These are phyloP conservation scores for Centropristis striata DNA, from an alignment of 2,113 vertebrate species.

Conservation along the genomic window DNA sequence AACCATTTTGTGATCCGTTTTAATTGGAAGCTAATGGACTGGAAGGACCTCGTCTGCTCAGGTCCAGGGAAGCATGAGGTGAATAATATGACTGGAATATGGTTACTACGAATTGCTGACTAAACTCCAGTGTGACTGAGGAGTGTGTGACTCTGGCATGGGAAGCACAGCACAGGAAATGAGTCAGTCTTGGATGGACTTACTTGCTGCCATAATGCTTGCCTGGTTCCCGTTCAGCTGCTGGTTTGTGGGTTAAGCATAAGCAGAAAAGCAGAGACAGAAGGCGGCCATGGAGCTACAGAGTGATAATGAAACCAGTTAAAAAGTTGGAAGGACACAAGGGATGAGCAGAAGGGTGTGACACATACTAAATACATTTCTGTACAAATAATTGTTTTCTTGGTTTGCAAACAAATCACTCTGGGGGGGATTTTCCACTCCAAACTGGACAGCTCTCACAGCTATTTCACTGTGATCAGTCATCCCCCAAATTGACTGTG, in stretches of 20 bases:
- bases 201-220: slow-evolving; percentile 29
- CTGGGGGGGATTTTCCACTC: slow-evolving; percentile 32
- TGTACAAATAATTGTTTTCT: slow-evolving; percentile 53
- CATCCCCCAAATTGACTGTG: slow-evolving; percentile 75
- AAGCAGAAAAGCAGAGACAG: slow-evolving; percentile 26
- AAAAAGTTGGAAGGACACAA: slow-evolving; percentile 35
- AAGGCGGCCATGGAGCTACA: slow-evolving; percentile 1
- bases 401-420: slow-evolving; percentile 50
- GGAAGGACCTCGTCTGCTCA: slow-evolving; percentile 68
- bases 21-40: slow-evolving; percentile 77
- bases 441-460: slow-evolving; percentile 54
- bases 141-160: slow-evolving; percentile 35
- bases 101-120: slow-evolving; percentile 26
- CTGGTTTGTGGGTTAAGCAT: slow-evolving; percentile 27
- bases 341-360: slow-evolving; percentile 19
- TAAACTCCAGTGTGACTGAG: slow-evolving; percentile 31
- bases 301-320: slow-evolving; percentile 46
- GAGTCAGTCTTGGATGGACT: slow-evolving; percentile 40
- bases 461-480: slow-evolving; percentile 66
- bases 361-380: slow-evolving; percentile 24
- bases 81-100: slow-evolving; percentile 60
- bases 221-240: slow-evolving; percentile 32
- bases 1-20: slow-evolving; percentile 64
- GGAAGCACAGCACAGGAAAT: slow-evolving; percentile 23
- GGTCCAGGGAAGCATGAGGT: slow-evolving; percentile 62